Conservation (phyloP, 2,113 vertebrate genomes). For the Tenrec ecaudatus region DNA sequence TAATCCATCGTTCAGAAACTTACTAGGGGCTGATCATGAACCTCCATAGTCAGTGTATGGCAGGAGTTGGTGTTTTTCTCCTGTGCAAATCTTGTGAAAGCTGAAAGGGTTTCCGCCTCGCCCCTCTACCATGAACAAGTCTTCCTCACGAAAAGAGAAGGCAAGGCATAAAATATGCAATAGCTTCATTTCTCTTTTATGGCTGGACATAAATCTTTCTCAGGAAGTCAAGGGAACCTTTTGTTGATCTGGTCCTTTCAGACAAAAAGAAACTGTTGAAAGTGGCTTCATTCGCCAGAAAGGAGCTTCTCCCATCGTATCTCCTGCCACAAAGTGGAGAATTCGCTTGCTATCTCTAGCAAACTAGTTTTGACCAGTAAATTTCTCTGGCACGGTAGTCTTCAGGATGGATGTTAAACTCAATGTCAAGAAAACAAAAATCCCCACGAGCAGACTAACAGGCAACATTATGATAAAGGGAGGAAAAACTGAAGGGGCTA, state of each 20-base stretch:
- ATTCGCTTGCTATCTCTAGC: not conserved
- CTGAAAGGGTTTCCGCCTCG: slow-evolving; percentile 18
- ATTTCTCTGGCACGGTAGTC: too few species aligned
- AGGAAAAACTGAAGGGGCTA: too few species aligned
- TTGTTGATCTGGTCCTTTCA: not conserved
- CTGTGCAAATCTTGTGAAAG: slow-evolving; percentile 38
- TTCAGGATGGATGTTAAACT: too few species aligned
- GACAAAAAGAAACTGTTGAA: not conserved
- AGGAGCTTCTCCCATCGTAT: not conserved
- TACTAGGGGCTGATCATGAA: not conserved
- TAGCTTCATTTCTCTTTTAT: slow-evolving; percentile 59
- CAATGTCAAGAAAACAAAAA: too few species aligned
- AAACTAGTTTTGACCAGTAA: too few species aligned
- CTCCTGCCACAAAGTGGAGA: not conserved
- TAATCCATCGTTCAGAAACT: slow-evolving; percentile 50
- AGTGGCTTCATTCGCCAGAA: not conserved
- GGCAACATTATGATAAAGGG: too few species aligned
- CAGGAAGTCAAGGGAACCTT: not conserved
- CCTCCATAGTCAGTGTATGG: not conserved
- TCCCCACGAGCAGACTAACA: too few species aligned
- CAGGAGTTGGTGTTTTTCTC: slow-evolving; percentile 11
- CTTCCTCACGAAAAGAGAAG: slow-evolving; percentile 68
- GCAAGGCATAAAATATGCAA: slow-evolving; percentile 67
- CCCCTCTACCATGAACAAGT: slow-evolving; percentile 51
- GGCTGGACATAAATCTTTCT: slow-evolving; percentile 66